Percentiles rank a stretch among this genome's conserved stretches.
Conservation (phyloP, 2,113 vertebrate species). For the Podarcis raffonei region DNA sequence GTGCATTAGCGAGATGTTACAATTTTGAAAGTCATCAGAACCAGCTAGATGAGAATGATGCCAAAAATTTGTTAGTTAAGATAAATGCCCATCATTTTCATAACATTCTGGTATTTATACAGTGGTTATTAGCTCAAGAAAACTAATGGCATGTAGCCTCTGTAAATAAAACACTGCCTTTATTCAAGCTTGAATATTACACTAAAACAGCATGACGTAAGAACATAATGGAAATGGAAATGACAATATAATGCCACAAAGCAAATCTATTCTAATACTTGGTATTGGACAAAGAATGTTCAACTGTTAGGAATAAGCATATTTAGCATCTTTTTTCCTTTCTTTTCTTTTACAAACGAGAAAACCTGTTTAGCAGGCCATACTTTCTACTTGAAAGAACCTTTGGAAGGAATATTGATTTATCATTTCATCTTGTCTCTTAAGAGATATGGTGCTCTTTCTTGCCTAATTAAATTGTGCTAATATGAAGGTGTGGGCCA, state of each 20-base stretch:
- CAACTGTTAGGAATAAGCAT: slow-evolving; percentile 45
- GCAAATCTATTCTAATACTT: slow-evolving; percentile 55
- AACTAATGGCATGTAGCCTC: not conserved
- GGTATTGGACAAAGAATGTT: slow-evolving; percentile 46
- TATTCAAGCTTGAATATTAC: not conserved
- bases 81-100: not conserved
- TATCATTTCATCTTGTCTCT: slow-evolving; percentile 12
- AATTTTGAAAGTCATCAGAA: not conserved
- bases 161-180: not conserved
- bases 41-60: not conserved
- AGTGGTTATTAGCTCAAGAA: not conserved
- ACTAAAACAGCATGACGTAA: slow-evolving; percentile 9
- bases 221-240: slow-evolving; percentile 6
- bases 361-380: slow-evolving; percentile 4
- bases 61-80: not conserved
- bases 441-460: slow-evolving; percentile 35
- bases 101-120: not conserved
- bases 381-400: slow-evolving; percentile 38
- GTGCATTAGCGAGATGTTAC: not conserved
- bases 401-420: slow-evolving; percentile 54
- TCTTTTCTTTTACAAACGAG: not conserved
- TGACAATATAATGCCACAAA: not conserved
- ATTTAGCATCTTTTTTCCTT: slow-evolving; percentile 2
- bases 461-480: slow-evolving; percentile 41
- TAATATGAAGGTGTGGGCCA: slow-evolving; percentile 12